Base-by-base conservation (phyloP, 2,113 vertebrate species). In the Rhynchomys soricoides region DNA sequence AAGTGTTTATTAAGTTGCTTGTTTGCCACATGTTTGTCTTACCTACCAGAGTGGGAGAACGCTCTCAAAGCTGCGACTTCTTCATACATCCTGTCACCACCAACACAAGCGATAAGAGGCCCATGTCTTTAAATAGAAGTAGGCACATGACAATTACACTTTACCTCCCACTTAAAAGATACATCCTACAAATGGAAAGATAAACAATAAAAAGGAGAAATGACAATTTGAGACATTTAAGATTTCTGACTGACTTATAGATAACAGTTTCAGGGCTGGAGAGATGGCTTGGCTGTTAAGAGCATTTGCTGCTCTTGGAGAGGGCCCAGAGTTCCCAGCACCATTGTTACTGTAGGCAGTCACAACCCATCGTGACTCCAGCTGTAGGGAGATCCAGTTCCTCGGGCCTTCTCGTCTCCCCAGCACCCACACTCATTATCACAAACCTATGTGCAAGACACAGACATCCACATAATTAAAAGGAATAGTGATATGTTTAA, bases 81-180 rank as follows among this genome's bases (percentile, higher is more conserved):
- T 93, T 45, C 83, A 68, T 13, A 50, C 50, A 45, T 29, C 59
- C 83, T 62, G 50, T 86, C 59, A 82, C 43, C 81, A 94, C 59
- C 86, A 89, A 94, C 52, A 43, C 45, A 50, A 87, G 37, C 64
- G 45, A 45, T 34, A 77, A 83, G 55, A 91, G 74, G 52, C 7
- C 64, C 90, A 26, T 31, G 66, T 86, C 82, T 78, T n/a, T 91
- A 96, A 96, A 57, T 77, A 92, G 50, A 52, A 78, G 50, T 62
- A 79, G 34, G 15, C 52, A 86, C 95, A 59, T 1, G 45, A 24
- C 62, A 71, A 6, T 85, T 34, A 52, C 83, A 83, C 73, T 85
- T 43, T 59, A 40, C 94, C 24, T 74, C 70, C 50, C 45, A 37
- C 73, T 96, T 89, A 91, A 88, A 85, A 45, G 26, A 21, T 45